These are phyloP conservation scores for Knipowitschia caucasica DNA, from an alignment of 2,797 vertebrate species.

Conservation along the genomic window DNA sequence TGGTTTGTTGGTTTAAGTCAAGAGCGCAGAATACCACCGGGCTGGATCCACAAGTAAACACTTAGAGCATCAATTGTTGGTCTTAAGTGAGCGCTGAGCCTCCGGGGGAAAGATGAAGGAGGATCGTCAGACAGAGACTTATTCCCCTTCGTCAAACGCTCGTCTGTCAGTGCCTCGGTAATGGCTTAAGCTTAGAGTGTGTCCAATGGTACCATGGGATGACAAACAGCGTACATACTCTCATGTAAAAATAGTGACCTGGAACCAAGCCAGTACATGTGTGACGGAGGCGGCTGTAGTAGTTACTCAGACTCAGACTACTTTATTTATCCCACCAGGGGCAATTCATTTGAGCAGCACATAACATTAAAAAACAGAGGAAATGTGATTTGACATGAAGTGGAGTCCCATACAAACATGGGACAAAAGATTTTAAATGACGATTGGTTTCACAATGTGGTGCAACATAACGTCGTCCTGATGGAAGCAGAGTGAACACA, in stretches of 20 bases:
- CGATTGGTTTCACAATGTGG: too few species aligned
- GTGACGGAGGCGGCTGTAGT: too few species aligned
- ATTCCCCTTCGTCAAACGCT: conserved; percentile 55
- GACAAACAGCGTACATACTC: conserved; percentile 53
- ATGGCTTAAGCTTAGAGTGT: conserved; percentile 49
- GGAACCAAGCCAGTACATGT: conserved; percentile 37
- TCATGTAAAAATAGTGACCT: conserved; percentile 40
- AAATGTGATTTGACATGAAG: too few species aligned
- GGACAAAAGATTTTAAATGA: too few species aligned
- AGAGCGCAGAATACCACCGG: conserved; percentile 61
- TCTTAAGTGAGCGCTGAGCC: conserved; percentile 58
- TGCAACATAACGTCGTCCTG: too few species aligned
- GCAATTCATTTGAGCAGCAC: too few species aligned
- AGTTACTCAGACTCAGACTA: too few species aligned
- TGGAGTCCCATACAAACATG: too few species aligned
- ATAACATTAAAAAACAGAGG: too few species aligned
- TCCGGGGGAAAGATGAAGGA: conserved; percentile 65
- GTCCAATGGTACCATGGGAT: conserved; percentile 42
- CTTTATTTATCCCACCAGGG: too few species aligned
- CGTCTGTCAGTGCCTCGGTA: conserved; percentile 60
- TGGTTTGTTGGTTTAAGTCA: conserved; percentile 67
- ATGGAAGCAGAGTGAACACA: too few species aligned
- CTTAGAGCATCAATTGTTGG: conserved; percentile 62
- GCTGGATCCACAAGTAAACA: conserved; percentile 67
- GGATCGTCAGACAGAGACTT: conserved; percentile 42